A percentile compares a stretch with the other conserved stretches of the same genome.
These are phyloP conservation scores for Glaucomys volans DNA, from an alignment of 2,113 vertebrate species.

Conservation along the genomic window DNA sequence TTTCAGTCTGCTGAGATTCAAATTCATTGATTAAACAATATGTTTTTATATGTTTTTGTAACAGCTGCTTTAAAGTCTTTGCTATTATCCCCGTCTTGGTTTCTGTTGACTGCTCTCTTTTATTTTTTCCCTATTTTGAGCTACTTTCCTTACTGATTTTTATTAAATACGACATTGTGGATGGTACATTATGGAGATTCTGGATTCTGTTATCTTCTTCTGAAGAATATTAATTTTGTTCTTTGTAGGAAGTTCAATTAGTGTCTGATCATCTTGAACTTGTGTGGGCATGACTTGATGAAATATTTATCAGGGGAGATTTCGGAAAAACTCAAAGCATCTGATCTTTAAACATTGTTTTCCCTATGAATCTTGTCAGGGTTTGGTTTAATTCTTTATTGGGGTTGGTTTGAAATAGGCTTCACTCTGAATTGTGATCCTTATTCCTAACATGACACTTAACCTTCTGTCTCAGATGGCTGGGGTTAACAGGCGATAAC, in stretches of 20 bases:
- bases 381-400: constrained; percentile 33
- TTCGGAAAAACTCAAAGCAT: background rate
- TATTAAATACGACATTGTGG: background rate
- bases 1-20: background rate
- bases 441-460: background rate
- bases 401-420: background rate
- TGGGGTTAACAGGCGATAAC: background rate
- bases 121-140: background rate
- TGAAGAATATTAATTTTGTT: constrained; percentile 50
- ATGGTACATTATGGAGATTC: constrained; percentile 24
- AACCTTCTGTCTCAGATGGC: background rate
- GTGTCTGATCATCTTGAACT: background rate
- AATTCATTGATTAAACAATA: background rate
- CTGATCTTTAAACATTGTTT: background rate
- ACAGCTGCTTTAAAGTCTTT: background rate
- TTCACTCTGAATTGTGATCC: background rate
- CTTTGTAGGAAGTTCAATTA: background rate
- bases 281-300: background rate
- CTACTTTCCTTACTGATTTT: background rate
- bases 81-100: background rate
- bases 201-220: background rate
- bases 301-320: background rate
- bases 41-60: constrained; percentile 31
- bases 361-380: background rate
- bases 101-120: background rate